These are phyloP conservation scores for Zelleria hepariella DNA, from an alignment of 2,888 invertebrate genomes.

Conservation along the genomic window DNA sequence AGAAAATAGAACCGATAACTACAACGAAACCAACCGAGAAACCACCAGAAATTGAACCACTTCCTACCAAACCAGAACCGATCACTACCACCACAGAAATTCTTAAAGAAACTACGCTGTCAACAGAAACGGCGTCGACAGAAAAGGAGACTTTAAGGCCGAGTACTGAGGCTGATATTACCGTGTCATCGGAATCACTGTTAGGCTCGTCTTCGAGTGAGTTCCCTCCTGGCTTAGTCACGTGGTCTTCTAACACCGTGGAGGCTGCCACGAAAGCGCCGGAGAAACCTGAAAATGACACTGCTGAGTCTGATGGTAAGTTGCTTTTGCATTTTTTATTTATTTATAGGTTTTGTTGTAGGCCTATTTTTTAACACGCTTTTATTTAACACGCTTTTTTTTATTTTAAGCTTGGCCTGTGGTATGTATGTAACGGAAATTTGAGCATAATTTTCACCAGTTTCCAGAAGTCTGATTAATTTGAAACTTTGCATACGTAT, in stretches of 20 bases:
- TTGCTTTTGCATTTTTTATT: no score
- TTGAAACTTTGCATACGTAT: no score
- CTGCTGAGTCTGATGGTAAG: conserved; percentile 41
- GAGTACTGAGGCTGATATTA: conserved; percentile 28
- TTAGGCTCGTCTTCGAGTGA: conserved; percentile 31
- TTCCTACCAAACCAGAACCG: conserved; percentile 14
- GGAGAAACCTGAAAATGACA: conserved; percentile 11
- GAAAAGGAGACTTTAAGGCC: conserved; percentile 33
- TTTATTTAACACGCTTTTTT: no score
- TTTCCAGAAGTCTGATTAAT: no score
- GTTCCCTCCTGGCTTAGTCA: conserved; percentile 54
- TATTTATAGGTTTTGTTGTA: no score
- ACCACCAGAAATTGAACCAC: conserved; percentile 10
- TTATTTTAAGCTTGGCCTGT: no score
- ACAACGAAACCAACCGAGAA: conserved; percentile 15
- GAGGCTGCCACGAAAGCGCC: conserved; percentile 27
- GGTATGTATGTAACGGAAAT: no score
- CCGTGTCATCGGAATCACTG: conserved; percentile 19
- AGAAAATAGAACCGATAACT: conserved; percentile 7
- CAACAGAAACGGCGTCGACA: conserved; percentile 20
- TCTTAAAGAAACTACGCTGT: conserved; percentile 17
- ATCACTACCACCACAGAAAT: conserved; percentile 22
- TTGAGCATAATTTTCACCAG: no score
- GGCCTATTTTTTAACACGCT: no score
- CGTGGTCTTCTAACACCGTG: conserved; percentile 63